Evolutionary conservation across 2,888 invertebrate genomes (phyloP).

Genomic region (Trisateles emortualis): DNA sequence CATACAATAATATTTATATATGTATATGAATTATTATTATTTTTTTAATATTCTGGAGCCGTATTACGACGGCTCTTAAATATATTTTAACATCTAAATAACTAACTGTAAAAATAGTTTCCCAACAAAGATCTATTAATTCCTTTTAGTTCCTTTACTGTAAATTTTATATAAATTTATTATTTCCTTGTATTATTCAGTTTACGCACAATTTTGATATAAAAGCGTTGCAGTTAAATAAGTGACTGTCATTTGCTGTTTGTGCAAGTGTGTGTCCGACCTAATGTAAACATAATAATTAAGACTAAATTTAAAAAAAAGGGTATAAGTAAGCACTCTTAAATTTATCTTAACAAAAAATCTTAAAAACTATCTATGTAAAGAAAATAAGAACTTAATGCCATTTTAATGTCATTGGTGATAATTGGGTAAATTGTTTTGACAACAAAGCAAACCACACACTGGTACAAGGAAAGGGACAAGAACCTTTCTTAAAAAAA

Average conservation of each 20-base stretch:
- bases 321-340: conserved; percentile 41
- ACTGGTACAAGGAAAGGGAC: too few species aligned
- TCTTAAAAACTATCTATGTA: conserved; percentile 34
- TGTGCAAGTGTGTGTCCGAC: conserved; percentile 36
- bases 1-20: conserved; percentile 41
- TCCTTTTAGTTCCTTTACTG: conserved; percentile 38
- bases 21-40: conserved; percentile 41
- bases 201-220: conserved; percentile 25
- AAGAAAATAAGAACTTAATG: conserved; percentile 35
- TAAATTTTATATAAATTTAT: conserved; percentile 21
- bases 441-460: neutral
- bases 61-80: conserved; percentile 51
- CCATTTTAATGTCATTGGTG: conserved; percentile 37
- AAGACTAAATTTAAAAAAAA: conserved; percentile 29
- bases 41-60: conserved; percentile 51
- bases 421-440: conserved; percentile 29
- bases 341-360: conserved; percentile 44
- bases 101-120: conserved; percentile 59
- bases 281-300: conserved; percentile 12
- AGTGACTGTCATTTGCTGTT: conserved; percentile 21
- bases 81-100: conserved; percentile 54
- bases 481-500: too few species aligned
- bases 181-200: neutral
- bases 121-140: conserved; percentile 56
- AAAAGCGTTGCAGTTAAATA: conserved; percentile 4